phyloP scores from a whole-genome alignment of 1,140 invertebrate species.

The Lucilia cuprina region DNA sequence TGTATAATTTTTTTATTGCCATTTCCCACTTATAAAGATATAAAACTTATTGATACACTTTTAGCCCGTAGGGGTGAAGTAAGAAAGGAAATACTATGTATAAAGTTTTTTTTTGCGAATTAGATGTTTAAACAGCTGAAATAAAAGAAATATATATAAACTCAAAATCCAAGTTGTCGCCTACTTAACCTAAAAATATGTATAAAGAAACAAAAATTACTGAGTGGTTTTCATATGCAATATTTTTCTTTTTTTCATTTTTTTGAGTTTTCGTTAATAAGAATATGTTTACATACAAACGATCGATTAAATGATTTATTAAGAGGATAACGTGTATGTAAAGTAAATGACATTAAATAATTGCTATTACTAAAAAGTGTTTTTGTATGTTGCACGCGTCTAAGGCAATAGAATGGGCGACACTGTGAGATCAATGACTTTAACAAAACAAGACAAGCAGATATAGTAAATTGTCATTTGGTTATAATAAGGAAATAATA shows the following conservation, averaged over 20 bases:
- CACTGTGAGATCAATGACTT: not conserved
- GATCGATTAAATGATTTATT: slow-evolving; percentile 15
- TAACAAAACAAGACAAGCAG: not conserved
- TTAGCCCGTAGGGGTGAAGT: not conserved
- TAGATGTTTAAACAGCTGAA: not conserved
- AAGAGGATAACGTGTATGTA: not conserved
- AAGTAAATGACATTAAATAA: not conserved
- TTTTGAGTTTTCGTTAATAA: not conserved
- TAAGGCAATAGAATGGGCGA: not conserved
- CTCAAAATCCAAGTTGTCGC: slow-evolving; percentile 14
- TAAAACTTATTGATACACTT: not conserved
- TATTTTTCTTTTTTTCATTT: not conserved
- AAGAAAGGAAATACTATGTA: not conserved
- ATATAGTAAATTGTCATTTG: not conserved
- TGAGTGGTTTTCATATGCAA: not conserved
- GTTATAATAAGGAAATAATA: not conserved
- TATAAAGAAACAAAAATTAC: not conserved
- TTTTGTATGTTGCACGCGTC: too few relatives aligned
- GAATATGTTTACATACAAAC: not conserved
- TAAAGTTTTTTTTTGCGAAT: not conserved
- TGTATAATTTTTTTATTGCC: not conserved
- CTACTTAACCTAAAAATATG: slow-evolving; percentile 19
- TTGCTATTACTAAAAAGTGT: not conserved
- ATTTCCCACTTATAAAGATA: not conserved
- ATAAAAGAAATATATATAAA: not conserved